These are phyloP conservation scores for Azemiops feae DNA, from an alignment of 2,113 vertebrate genomes.

Conservation along the genomic window DNA sequence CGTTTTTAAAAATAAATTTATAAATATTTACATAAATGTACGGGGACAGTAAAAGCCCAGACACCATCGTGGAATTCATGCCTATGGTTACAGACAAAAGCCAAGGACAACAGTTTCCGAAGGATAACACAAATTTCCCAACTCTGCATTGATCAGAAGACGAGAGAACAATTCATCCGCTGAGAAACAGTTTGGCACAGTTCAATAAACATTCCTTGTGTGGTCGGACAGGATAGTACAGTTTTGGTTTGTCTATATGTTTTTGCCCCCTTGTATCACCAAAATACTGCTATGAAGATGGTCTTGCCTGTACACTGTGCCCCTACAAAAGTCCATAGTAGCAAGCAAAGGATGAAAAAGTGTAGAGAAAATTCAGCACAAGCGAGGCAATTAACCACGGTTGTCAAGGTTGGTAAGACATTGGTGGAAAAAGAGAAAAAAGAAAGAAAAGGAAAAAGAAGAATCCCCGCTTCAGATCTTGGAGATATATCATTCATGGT, in stretches of 20 bases:
- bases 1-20: constrained; percentile 64
- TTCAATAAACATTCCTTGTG: constrained; percentile 77
- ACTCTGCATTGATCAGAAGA: constrained; percentile 71
- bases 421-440: constrained; percentile 74
- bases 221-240: constrained; percentile 73
- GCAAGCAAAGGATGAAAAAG: constrained; percentile 80
- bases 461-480: constrained; percentile 79
- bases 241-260: constrained; percentile 50
- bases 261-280: constrained; percentile 75
- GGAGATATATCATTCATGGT: constrained; percentile 86
- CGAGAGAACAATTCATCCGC: constrained; percentile 71
- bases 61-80: constrained; percentile 60
- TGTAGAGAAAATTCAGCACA: constrained; percentile 82
- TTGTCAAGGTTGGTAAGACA: constrained; percentile 83
- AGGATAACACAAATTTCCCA: constrained; percentile 64
- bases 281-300: constrained; percentile 72
- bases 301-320: constrained; percentile 73
- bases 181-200: constrained; percentile 83
- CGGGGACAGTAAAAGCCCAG: constrained; percentile 66
- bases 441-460: constrained; percentile 60
- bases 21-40: constrained; percentile 70
- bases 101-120: constrained; percentile 69
- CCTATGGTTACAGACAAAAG: constrained; percentile 68
- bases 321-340: constrained; percentile 73
- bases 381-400: constrained; percentile 79